Conservation (phyloP, 1,140 invertebrate genomes). For the Gonatopus flavifemur region DNA sequence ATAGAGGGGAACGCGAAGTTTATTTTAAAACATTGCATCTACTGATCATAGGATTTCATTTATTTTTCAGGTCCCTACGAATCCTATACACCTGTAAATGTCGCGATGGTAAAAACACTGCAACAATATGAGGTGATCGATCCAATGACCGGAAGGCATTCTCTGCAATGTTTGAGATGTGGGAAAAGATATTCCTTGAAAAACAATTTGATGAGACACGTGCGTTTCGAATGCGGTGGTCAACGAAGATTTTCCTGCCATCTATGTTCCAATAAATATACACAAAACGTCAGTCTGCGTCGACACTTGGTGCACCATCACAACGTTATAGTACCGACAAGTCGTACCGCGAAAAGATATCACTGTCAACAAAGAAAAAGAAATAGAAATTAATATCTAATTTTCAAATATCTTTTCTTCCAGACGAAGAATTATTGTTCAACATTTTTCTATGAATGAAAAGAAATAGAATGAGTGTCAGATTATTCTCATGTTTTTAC, state of each 20-base stretch:
- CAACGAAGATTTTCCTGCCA: slow-evolving; percentile 53
- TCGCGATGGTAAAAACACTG: background rate
- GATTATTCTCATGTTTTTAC: no score
- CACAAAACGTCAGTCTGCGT: slow-evolving; percentile 49
- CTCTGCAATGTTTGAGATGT: slow-evolving; percentile 51
- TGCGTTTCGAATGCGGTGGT: slow-evolving; percentile 59
- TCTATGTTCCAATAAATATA: slow-evolving; percentile 54
- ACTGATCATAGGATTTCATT: no score
- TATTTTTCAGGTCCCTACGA: slow-evolving; percentile 17
- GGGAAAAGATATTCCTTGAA: slow-evolving; percentile 56
- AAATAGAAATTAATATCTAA: no score
- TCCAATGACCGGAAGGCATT: slow-evolving; percentile 3
- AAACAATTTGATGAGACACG: slow-evolving; percentile 54
- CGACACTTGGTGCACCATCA: slow-evolving; percentile 40
- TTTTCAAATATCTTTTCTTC: no score
- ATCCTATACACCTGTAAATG: background rate
- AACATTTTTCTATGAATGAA: no score
- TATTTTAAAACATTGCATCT: no score
- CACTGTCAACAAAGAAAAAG: background rate
- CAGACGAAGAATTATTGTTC: no score
- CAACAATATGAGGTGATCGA: no score
- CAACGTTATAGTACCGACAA: slow-evolving; percentile 24
- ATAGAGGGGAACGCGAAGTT: no score
- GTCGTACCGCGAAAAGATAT: slow-evolving; percentile 1
- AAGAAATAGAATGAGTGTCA: no score